phyloP scores from a whole-genome alignment of 2,113 vertebrate species.

The Carassius gibelio region DNA sequence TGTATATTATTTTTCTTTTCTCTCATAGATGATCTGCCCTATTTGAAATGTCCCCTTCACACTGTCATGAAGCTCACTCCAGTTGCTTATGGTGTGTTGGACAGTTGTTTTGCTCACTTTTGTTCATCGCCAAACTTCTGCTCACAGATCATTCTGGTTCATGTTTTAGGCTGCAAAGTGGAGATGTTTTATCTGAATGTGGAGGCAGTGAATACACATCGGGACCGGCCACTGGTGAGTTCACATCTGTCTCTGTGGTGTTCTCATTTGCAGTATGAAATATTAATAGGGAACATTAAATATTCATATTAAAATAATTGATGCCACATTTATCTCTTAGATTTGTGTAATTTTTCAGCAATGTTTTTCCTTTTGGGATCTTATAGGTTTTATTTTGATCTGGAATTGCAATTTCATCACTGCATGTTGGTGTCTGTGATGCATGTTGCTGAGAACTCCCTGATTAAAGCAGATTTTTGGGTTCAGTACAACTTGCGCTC shows the following conservation, averaged over 20 bases:
- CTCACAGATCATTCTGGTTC: neutral
- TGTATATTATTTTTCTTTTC: neutral
- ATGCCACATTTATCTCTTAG: slow-evolving; percentile 8
- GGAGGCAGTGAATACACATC: slow-evolving; percentile 94
- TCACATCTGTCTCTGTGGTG: neutral
- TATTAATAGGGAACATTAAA: slow-evolving; percentile 12
- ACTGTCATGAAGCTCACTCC: slow-evolving; percentile 93
- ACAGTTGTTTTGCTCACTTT: neutral
- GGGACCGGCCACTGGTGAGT: slow-evolving; percentile 90
- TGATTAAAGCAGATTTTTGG: neutral
- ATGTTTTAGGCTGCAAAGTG: slow-evolving; percentile 89
- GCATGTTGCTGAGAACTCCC: neutral
- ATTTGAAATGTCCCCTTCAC: slow-evolving; percentile 93
- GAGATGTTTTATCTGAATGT: slow-evolving; percentile 88
- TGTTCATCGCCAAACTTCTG: neutral
- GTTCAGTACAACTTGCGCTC: neutral
- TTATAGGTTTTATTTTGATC: slow-evolving; percentile 15
- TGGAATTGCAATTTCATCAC: neutral
- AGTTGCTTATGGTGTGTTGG: slow-evolving; percentile 88
- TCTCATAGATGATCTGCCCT: slow-evolving; percentile 87
- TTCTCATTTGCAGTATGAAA: neutral
- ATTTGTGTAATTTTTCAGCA: neutral
- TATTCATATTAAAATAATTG: slow-evolving; percentile 18
- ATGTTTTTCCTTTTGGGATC: neutral
- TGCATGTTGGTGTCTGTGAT: slow-evolving; percentile 10